Conservation (phyloP, 2,888 invertebrate genomes). For the Glyphotaelius pellucidus region DNA sequence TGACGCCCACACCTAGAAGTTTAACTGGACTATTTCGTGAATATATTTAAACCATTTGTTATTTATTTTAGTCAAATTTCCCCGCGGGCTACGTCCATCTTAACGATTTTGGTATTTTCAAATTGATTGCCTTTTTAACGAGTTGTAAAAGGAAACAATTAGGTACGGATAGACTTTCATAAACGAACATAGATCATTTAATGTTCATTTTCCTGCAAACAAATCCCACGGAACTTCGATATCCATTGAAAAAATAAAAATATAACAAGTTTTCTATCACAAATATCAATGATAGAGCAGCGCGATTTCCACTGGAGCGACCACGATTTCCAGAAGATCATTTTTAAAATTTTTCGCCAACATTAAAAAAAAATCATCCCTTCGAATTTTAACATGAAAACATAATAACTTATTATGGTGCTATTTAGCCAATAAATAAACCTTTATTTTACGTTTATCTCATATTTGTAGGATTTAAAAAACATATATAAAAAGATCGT, state of each 20-base stretch:
- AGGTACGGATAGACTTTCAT: not conserved
- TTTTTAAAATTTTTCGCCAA: too few species aligned
- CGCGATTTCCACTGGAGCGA: too few species aligned
- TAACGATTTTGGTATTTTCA: slow-evolving; percentile 3
- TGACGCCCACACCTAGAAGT: not conserved
- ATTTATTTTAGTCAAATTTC: slow-evolving; percentile 14
- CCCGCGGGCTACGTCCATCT: not conserved
- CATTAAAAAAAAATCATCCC: too few species aligned
- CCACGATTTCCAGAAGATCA: too few species aligned
- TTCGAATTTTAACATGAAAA: too few species aligned
- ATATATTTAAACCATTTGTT: not conserved
- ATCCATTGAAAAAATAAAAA: not conserved
- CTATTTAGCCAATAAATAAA: too few species aligned
- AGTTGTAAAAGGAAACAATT: slow-evolving; percentile 32
- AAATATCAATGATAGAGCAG: not conserved
- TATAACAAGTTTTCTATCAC: not conserved
- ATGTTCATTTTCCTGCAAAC: not conserved
- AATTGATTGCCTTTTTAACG: slow-evolving; percentile 40
- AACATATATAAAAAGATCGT: too few species aligned
- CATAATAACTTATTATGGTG: too few species aligned
- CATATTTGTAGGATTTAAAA: too few species aligned
- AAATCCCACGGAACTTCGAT: not conserved
- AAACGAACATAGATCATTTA: not conserved
- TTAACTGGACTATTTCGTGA: not conserved
- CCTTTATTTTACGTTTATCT: too few species aligned